These are phyloP conservation scores for Metridium senile DNA, from an alignment of 92 coral and sea anemone species.

Conservation along the genomic window DNA sequence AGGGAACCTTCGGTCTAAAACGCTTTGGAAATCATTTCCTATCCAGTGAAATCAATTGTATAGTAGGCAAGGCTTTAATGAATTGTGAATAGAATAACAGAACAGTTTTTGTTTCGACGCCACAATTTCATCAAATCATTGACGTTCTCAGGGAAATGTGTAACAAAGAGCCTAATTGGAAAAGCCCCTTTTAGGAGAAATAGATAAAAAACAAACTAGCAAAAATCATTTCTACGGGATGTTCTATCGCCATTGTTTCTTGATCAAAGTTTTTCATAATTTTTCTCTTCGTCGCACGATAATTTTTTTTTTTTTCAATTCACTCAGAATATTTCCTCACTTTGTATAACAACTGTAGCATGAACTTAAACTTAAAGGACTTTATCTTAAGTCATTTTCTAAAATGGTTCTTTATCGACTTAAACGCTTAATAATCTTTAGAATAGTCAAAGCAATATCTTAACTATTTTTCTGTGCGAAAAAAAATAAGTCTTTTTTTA, in stretches of 20 bases:
- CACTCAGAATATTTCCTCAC: not conserved
- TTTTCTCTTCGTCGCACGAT: not conserved
- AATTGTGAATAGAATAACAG: slow-evolving; percentile 11
- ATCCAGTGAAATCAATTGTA: not conserved
- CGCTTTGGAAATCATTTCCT: not conserved
- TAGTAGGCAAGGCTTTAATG: not conserved
- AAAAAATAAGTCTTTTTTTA: not conserved
- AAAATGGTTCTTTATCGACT: slow-evolving; percentile 6
- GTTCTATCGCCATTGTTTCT: too few relatives aligned
- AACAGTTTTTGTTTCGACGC: slow-evolving; percentile 23
- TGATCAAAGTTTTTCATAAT: not conserved
- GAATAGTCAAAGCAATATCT: not conserved
- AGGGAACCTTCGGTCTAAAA: not conserved
- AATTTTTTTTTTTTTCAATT: not conserved
- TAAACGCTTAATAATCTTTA: not conserved
- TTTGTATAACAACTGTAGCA: slow-evolving; percentile 15
- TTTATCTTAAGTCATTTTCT: slow-evolving; percentile 3
- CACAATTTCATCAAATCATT: slow-evolving; percentile 19
- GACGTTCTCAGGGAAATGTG: slow-evolving; percentile 15
- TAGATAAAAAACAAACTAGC: not conserved
- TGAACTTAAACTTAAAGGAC: not conserved
- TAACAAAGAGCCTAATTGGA: slow-evolving; percentile 8
- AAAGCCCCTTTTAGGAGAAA: slow-evolving; percentile 1
- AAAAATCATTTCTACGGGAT: not conserved
- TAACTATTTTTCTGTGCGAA: not conserved